A percentile compares a stretch with the other conserved stretches of the same genome.
phyloP scores from a whole-genome alignment of 2,888 invertebrate genomes.

The Sinohyriopsis cumingii region DNA sequence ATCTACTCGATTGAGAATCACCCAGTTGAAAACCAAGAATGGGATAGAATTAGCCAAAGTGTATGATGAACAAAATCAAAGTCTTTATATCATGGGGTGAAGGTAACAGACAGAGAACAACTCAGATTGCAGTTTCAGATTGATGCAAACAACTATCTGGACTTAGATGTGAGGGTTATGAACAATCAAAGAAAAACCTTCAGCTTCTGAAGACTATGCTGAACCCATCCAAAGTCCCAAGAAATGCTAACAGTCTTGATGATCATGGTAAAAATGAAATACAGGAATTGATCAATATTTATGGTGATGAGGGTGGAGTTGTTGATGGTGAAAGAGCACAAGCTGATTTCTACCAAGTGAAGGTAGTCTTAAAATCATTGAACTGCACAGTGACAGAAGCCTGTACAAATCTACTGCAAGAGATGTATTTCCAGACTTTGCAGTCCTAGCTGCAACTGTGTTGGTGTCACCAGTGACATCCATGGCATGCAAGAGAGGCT shows the following conservation, averaged over 20 bases:
- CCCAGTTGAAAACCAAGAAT: conserved; percentile 2
- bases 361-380: conserved; percentile 3
- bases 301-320: conserved; percentile 3
- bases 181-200: conserved; percentile 1
- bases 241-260: background rate
- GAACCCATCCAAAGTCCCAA: conserved; percentile 1
- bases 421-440: background rate
- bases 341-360: conserved; percentile 3
- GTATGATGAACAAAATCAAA: background rate
- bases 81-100: background rate
- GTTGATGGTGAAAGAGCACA: background rate
- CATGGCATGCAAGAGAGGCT: too few relatives aligned
- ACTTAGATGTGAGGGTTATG: conserved; percentile 3
- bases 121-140: conserved; percentile 14
- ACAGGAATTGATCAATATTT: background rate
- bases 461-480: too few relatives aligned
- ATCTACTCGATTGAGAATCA: background rate
- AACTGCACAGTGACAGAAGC: background rate
- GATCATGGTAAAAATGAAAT: background rate
- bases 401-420: background rate
- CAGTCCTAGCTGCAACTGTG: too few relatives aligned
- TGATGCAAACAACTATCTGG: conserved; percentile 5
- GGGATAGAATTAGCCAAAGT: conserved; percentile 3
- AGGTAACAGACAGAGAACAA: conserved; percentile 2
- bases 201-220: conserved; percentile 1